Evolutionary conservation across 2,888 invertebrate species (phyloP).

Genomic region (Dicyrtoma fusca): DNA sequence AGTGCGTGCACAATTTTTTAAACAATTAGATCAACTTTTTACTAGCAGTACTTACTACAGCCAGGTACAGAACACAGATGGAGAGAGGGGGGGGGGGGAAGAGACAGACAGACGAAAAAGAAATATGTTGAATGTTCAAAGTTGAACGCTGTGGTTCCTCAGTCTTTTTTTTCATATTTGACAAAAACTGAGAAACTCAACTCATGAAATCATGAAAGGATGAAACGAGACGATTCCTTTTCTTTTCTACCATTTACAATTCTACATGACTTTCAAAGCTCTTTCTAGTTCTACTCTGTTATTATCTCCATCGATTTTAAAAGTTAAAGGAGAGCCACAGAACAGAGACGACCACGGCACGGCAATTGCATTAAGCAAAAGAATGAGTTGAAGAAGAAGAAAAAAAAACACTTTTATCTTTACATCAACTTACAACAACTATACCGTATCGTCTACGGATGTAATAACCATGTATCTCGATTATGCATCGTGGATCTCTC

Average conservation of each 20-base stretch:
- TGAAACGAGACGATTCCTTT: slow-evolving; percentile 1
- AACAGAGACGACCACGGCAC: too few relatives aligned
- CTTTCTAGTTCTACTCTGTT: slow-evolving; percentile 11
- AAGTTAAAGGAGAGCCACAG: not conserved
- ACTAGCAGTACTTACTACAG: not conserved
- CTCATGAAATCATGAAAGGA: not conserved
- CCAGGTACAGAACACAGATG: too few relatives aligned
- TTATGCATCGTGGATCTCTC: too few relatives aligned
- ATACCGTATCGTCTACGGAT: too few relatives aligned
- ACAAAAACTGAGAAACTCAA: slow-evolving; percentile 13
- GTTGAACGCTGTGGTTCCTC: not conserved
- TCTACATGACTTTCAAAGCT: not conserved
- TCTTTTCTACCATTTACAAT: not conserved
- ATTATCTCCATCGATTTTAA: slow-evolving; percentile 26
- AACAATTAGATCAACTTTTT: slow-evolving; percentile 19
- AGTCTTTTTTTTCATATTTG: slow-evolving; percentile 12
- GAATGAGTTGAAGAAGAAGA: not conserved
- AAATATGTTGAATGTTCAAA: not conserved
- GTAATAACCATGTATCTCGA: too few relatives aligned
- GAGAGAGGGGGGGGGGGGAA: too few relatives aligned
- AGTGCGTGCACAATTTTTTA: slow-evolving; percentile 10
- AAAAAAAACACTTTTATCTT: slow-evolving; percentile 1
- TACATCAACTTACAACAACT: too few relatives aligned
- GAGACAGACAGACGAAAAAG: not conserved
- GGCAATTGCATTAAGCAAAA: too few relatives aligned